Percentiles rank a stretch among this genome's conserved stretches.
These are phyloP conservation scores for Mystacides longicornis DNA, from an alignment of 2,888 invertebrate species.

Conservation along the genomic window DNA sequence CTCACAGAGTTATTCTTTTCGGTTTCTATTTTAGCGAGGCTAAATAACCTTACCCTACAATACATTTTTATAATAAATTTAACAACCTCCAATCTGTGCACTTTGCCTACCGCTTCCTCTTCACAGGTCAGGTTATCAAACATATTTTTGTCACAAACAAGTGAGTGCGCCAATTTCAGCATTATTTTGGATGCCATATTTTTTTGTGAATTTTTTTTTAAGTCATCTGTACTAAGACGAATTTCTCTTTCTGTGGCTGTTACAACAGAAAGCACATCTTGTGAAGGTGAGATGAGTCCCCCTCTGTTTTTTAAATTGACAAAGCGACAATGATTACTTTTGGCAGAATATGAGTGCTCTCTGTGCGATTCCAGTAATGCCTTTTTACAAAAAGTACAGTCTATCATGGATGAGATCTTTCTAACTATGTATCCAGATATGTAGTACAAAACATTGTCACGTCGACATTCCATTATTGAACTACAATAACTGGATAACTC, in stretches of 20 bases:
- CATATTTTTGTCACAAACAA: too few relatives aligned
- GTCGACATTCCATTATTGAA: background rate
- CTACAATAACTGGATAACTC: background rate
- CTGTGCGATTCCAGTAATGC: background rate
- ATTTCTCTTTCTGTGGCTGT: background rate
- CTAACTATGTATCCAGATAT: background rate
- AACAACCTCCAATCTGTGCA: too few relatives aligned
- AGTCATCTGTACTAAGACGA: background rate
- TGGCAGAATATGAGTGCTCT: background rate
- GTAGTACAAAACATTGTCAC: background rate
- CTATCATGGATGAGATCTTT: background rate
- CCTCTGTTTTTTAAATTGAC: background rate
- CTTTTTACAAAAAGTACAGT: background rate
- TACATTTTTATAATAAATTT: too few relatives aligned
- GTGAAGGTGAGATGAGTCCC: background rate
- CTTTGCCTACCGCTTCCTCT: too few relatives aligned
- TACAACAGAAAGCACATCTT: background rate
- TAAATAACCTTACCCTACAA: too few relatives aligned
- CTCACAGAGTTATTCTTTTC: too few relatives aligned
- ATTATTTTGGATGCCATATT: too few relatives aligned
- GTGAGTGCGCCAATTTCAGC: too few relatives aligned
- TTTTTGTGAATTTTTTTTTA: too few relatives aligned
- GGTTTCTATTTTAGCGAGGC: too few relatives aligned
- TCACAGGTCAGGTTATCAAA: too few relatives aligned
- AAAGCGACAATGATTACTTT: background rate